phyloP scores from a whole-genome alignment of 2,888 invertebrate genomes.

The Andrena marginata region DNA sequence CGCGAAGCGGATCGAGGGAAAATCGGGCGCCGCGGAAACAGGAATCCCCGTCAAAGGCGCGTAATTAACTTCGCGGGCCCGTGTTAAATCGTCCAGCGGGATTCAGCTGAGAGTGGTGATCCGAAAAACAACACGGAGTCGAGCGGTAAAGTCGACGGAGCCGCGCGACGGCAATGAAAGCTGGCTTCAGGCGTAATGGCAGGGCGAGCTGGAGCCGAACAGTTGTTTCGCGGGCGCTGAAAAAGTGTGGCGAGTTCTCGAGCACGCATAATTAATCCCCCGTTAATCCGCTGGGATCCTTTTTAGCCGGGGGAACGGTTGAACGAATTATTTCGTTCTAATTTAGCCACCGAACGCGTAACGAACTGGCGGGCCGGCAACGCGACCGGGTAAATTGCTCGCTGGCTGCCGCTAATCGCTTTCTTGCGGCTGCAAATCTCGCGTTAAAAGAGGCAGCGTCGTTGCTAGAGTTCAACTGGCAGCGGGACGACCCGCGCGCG shows the following conservation, averaged over 20 bases:
- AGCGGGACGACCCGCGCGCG: too few species aligned
- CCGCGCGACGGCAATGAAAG: too few species aligned
- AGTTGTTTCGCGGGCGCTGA: background rate
- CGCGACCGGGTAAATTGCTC: slow-evolving; percentile 55
- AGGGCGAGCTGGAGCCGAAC: background rate
- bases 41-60: too few species aligned
- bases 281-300: slow-evolving; percentile 40
- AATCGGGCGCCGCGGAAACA: too few species aligned
- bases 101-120: too few species aligned
- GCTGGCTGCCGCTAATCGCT: slow-evolving; percentile 54
- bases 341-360: slow-evolving; percentile 50
- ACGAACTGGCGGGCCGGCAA: slow-evolving; percentile 45
- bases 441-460: slow-evolving; percentile 36
- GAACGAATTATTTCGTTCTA: slow-evolving; percentile 61
- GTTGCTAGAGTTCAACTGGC: slow-evolving; percentile 25
- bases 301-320: slow-evolving; percentile 39
- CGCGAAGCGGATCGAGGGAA: too few species aligned
- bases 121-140: too few species aligned
- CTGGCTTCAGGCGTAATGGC: too few species aligned
- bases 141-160: too few species aligned
- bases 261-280: slow-evolving; percentile 52
- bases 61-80: too few species aligned
- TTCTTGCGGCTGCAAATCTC: slow-evolving; percentile 45
- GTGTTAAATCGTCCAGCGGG: too few species aligned
- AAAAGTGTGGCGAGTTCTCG: background rate